Conservation (phyloP, 2,797 vertebrate genomes). For the Aratinga solstitialis region DNA sequence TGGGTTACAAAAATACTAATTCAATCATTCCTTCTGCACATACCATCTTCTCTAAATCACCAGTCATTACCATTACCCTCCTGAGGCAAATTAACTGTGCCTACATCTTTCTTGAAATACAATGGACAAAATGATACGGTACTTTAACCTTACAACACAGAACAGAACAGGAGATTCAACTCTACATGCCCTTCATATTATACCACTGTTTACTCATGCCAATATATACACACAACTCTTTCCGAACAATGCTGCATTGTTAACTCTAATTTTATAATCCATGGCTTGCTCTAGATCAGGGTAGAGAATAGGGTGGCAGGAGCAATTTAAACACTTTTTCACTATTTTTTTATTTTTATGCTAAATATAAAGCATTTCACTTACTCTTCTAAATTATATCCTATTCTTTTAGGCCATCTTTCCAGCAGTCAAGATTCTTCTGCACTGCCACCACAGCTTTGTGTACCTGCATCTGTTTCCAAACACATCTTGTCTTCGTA, state of each 20-base stretch:
- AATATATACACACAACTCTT: not conserved
- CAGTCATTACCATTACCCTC: not conserved
- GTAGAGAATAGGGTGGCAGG: not conserved
- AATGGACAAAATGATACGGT: not conserved
- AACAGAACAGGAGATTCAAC: not conserved
- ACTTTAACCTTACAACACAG: not conserved
- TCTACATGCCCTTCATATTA: not conserved
- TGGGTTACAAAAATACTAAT: not conserved
- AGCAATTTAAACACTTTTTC: not conserved
- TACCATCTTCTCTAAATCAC: not conserved
- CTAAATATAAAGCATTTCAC: not conserved
- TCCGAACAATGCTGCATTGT: not conserved
- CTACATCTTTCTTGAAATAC: not conserved
- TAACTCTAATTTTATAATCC: not conserved
- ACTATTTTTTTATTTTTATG: not conserved
- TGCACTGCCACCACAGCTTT: not conserved
- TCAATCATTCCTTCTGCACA: not conserved
- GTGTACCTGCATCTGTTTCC: not conserved
- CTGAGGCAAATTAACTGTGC: not conserved
- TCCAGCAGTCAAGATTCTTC: not conserved
- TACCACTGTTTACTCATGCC: not conserved
- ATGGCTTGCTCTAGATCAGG: not conserved
- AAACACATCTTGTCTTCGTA: not conserved
- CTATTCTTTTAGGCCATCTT: not conserved
- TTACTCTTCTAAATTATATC: not conserved